Evolutionary conservation across 64 coral and sea anemone species (phyloP).

Genomic region (Platygyra sinensis): DNA sequence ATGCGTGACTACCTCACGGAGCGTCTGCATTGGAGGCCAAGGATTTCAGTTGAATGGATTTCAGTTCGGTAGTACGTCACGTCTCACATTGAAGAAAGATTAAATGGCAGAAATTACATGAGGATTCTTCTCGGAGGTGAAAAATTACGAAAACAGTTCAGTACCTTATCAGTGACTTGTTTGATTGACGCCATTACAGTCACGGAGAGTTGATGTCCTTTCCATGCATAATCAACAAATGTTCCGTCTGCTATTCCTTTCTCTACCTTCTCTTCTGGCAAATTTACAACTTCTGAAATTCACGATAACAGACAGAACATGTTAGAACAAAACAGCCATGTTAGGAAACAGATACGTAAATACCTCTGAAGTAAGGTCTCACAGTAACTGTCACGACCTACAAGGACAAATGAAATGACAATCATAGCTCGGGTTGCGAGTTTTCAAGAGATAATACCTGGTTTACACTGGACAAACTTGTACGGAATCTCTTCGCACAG

Average conservation of each 20-base stretch:
- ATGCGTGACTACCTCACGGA: too few relatives aligned
- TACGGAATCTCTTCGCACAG: conserved; percentile 82
- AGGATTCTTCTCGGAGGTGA: too few relatives aligned
- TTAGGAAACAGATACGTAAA: conserved; percentile 29
- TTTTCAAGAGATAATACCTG: conserved; percentile 45
- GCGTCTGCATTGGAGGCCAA: too few relatives aligned
- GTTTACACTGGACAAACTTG: conserved; percentile 89
- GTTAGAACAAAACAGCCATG: conserved; percentile 61
- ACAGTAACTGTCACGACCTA: too few relatives aligned
- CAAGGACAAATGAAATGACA: too few relatives aligned
- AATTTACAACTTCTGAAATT: conserved; percentile 71
- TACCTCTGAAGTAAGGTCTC: too few relatives aligned
- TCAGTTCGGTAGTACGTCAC: too few relatives aligned
- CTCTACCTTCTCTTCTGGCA: conserved; percentile 70
- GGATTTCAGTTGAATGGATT: too few relatives aligned
- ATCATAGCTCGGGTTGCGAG: too few relatives aligned
- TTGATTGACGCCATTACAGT: conserved; percentile 79
- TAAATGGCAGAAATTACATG: too few relatives aligned
- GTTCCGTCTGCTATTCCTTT: conserved; percentile 84
- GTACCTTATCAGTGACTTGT: conserved; percentile 91
- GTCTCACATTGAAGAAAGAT: too few relatives aligned
- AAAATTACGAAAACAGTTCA: not conserved
- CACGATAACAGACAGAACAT: conserved; percentile 13
- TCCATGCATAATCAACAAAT: conserved; percentile 83
- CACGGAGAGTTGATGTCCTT: conserved; percentile 69